These are phyloP conservation scores for Phalacrocorax carbo DNA, from an alignment of 2,113 vertebrate species.

Conservation along the genomic window DNA sequence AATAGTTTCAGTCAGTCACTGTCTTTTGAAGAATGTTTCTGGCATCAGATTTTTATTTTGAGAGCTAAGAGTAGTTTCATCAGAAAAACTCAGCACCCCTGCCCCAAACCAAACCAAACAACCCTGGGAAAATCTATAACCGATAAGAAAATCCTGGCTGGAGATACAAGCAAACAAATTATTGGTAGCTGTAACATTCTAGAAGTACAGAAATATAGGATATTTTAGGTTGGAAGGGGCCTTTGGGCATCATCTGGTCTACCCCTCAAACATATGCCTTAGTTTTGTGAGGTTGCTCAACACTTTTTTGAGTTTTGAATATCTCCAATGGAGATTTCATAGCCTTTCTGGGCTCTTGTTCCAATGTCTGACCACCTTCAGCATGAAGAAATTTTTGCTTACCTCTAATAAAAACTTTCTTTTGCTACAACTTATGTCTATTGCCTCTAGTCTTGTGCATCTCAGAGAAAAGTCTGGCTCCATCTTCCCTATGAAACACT, in stretches of 20 bases:
- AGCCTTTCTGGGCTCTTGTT: background rate
- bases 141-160: background rate
- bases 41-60: background rate
- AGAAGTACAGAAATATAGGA: background rate
- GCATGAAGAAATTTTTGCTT: background rate
- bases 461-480: background rate
- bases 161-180: background rate
- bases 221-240: background rate
- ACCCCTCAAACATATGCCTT: background rate
- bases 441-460: background rate
- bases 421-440: background rate
- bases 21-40: background rate
- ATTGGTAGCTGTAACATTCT: background rate
- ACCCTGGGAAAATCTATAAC: background rate
- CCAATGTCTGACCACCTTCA: background rate
- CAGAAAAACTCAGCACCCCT: background rate
- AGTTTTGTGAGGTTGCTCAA: background rate
- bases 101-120: rapidly evolving
- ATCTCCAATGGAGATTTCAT: background rate
- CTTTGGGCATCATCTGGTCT: background rate
- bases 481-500: rapidly evolving
- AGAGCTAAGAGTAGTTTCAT: background rate
- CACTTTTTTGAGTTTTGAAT: rapidly evolving
- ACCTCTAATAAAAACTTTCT: background rate
- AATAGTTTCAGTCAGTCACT: background rate